Evolutionary conservation across 2,888 invertebrate genomes (phyloP), one percentile per base, ranked within the genome.

Genomic region (Mimas tiliae): DNA sequence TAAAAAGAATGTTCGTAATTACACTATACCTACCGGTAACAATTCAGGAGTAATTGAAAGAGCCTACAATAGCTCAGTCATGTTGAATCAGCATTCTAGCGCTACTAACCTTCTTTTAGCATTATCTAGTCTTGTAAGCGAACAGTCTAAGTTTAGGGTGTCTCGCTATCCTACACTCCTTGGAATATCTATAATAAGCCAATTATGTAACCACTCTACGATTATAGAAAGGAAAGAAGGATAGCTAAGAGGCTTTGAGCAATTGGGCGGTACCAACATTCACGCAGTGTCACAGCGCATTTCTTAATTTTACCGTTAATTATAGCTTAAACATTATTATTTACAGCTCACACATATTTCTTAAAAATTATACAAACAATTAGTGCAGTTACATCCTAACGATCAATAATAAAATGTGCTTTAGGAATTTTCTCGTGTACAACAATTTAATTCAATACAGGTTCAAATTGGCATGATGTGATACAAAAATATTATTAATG

Each of bases 401-500:
- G 84, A 88, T 81, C 81, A 88, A 88, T 86, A 87, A 86, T 83
- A 73, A 82, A 80, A 80, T 79, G 89, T 91, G 91, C 87, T 83
- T 80, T 85, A 86, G 80, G 81, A 82, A 80, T 81, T 82, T 77
- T 71, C 72, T 77, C 74, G 75, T 72, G 77, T 73, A 78, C 73
- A 78, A 75, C 74, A 77, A 76, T 72, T 75, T 74, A 71, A 75
- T 78, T 78, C 74, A 77, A 75, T 73, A 69, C 67, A 74, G 78
- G 74, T 79, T 74, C 14, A 71, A 72, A 75, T 79, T 79, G 74
- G 76, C 73, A 77, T 75, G 75, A 78, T 83, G 82, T 84, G 81
- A 88, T 93, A 92, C 83, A 93, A 93, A 93, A 93, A 93, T 93
- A 93, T 88, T 85, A 87, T 78, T 84, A 87, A 83, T 84, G 85